A percentile compares a stretch with the other conserved stretches of the same genome.
Conservation (phyloP, 2,888 invertebrate species). For the Agrotis puta region DNA sequence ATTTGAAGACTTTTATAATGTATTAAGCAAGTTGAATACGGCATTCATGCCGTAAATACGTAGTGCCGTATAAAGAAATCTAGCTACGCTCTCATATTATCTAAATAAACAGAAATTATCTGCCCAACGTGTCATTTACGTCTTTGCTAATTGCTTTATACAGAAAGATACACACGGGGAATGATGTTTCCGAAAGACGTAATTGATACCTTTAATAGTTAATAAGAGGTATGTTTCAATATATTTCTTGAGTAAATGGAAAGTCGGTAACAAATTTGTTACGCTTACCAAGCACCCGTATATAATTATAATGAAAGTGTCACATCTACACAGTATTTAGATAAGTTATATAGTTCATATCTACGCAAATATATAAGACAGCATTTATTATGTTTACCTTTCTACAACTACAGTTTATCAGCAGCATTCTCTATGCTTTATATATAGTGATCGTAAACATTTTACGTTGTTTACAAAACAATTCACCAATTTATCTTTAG, state of each 20-base stretch:
- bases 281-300: neutral
- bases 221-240: neutral
- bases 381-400: slow-evolving; percentile 21
- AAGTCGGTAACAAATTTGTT: neutral
- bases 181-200: neutral
- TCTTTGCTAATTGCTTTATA: neutral
- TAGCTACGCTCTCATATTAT: neutral
- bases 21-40: neutral
- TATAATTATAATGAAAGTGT: slow-evolving; percentile 27
- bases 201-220: neutral
- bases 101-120: neutral
- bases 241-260: neutral
- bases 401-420: slow-evolving; percentile 37
- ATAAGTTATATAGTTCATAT: slow-evolving; percentile 32
- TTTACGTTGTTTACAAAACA: slow-evolving; percentile 23
- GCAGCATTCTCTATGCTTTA: slow-evolving; percentile 36
- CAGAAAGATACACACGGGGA: neutral
- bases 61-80: neutral
- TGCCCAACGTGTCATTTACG: neutral
- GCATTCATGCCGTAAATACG: neutral
- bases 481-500: slow-evolving; percentile 11
- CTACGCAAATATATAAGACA: slow-evolving; percentile 37
- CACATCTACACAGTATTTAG: slow-evolving; percentile 62
- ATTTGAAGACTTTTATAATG: neutral
- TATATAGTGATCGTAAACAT: slow-evolving; percentile 20